These are phyloP conservation scores for Brenthis daphne DNA, from an alignment of 2,888 invertebrate genomes.

Conservation along the genomic window DNA sequence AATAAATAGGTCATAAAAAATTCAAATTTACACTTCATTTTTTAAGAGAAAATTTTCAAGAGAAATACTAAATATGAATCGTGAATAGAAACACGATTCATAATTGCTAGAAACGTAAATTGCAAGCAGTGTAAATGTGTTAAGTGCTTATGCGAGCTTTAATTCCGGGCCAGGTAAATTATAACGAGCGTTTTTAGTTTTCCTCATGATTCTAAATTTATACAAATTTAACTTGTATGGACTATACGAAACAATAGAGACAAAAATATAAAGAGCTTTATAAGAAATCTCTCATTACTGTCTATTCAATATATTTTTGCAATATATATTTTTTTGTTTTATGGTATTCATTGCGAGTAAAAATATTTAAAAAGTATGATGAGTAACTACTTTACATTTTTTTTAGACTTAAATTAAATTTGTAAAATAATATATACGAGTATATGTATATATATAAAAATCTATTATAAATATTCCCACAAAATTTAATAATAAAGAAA, in stretches of 20 bases:
- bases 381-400: too few relatives aligned
- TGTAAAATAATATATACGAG: too few relatives aligned
- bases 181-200: constrained; percentile 19
- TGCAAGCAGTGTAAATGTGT: constrained; percentile 32
- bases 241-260: neutral
- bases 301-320: too few relatives aligned
- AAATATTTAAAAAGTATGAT: too few relatives aligned
- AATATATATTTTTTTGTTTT: too few relatives aligned
- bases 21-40: neutral
- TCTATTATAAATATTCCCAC: too few relatives aligned
- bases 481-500: too few relatives aligned
- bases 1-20: constrained; percentile 3
- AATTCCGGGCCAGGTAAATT: constrained; percentile 19
- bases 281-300: too few relatives aligned
- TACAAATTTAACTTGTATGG: constrained; percentile 1
- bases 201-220: neutral
- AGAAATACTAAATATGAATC: constrained; percentile 17
- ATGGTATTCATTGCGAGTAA: too few relatives aligned
- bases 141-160: constrained; percentile 29
- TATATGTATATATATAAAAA: too few relatives aligned
- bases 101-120: constrained; percentile 29
- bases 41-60: constrained; percentile 3
- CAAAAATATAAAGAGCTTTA: too few relatives aligned
- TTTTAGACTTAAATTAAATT: too few relatives aligned
- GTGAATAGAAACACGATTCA: constrained; percentile 23